These are phyloP conservation scores for Syncerus caffer DNA, from an alignment of 2,797 vertebrate species.

Conservation along the genomic window DNA sequence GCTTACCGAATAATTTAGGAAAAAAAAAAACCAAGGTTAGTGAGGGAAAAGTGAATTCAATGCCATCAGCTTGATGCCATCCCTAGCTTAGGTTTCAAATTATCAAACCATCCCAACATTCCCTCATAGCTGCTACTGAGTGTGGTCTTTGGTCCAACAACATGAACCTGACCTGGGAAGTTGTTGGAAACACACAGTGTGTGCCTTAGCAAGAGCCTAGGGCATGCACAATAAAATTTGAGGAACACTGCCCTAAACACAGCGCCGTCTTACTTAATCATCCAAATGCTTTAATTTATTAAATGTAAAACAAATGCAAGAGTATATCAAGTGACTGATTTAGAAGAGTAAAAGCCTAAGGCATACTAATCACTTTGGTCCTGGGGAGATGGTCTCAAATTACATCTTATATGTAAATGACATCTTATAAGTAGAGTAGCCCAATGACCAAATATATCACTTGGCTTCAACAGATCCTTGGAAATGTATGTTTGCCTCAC, in stretches of 20 bases:
- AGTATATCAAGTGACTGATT: not conserved
- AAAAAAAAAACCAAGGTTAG: not conserved
- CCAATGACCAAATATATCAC: not conserved
- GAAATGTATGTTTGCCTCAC: not conserved
- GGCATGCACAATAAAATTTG: not conserved
- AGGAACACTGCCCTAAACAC: not conserved
- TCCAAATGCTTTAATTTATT: not conserved
- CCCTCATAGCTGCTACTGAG: not conserved
- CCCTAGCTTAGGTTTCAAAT: not conserved
- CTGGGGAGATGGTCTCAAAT: not conserved
- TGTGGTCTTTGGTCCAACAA: too few species aligned
- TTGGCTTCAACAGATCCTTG: not conserved
- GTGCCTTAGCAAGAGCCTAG: not conserved
- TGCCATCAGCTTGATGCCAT: not conserved
- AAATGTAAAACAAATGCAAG: not conserved
- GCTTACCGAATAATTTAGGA: not conserved
- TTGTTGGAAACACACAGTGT: not conserved
- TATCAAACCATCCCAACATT: not conserved
- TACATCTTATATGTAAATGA: not conserved
- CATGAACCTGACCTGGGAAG: not conserved
- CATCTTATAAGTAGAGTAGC: not conserved
- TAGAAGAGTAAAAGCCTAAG: not conserved
- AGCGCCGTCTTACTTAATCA: not conserved
- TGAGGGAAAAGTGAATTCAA: not conserved
- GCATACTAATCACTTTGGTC: not conserved